phyloP scores from a whole-genome alignment of 2,888 invertebrate genomes.

The Polymixis flavicincta region DNA sequence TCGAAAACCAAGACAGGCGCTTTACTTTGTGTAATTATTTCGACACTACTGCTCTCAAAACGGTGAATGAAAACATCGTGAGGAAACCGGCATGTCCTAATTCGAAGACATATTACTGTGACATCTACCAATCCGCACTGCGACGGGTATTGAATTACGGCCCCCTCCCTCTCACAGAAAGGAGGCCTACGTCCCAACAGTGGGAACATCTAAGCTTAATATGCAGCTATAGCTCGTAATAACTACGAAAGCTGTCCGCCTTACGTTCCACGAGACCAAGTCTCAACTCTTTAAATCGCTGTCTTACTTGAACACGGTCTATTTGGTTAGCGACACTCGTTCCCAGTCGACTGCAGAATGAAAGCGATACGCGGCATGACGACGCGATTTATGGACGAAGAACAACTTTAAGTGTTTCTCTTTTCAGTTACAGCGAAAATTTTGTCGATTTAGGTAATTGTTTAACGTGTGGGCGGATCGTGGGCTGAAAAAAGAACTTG shows the following conservation, averaged over 20 bases:
- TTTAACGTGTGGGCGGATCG: conserved; percentile 31
- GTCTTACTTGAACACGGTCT: conserved; percentile 57
- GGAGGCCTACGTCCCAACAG: no score
- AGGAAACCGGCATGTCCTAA: no score
- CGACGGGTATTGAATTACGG: no score
- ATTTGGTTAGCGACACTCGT: conserved; percentile 54
- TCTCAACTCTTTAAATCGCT: conserved; percentile 59
- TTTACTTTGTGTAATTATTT: no score
- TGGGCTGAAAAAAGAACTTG: conserved; percentile 19
- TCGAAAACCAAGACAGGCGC: no score
- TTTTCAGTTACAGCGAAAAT: conserved; percentile 53
- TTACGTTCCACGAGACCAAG: background rate
- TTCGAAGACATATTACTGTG: no score
- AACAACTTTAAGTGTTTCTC: conserved; percentile 43
- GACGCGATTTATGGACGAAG: conserved; percentile 41
- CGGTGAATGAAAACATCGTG: no score
- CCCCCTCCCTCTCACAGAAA: no score
- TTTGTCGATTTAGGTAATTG: conserved; percentile 54
- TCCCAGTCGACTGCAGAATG: conserved; percentile 30
- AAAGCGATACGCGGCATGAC: conserved; percentile 58
- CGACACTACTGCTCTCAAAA: no score
- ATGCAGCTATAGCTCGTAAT: no score
- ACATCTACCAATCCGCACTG: no score
- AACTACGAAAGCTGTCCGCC: background rate
- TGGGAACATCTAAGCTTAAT: no score